Percentiles rank a stretch among this genome's conserved stretches.
Evolutionary conservation across 92 coral and sea anemone species (phyloP).

Genomic region (Ricordea florida): DNA sequence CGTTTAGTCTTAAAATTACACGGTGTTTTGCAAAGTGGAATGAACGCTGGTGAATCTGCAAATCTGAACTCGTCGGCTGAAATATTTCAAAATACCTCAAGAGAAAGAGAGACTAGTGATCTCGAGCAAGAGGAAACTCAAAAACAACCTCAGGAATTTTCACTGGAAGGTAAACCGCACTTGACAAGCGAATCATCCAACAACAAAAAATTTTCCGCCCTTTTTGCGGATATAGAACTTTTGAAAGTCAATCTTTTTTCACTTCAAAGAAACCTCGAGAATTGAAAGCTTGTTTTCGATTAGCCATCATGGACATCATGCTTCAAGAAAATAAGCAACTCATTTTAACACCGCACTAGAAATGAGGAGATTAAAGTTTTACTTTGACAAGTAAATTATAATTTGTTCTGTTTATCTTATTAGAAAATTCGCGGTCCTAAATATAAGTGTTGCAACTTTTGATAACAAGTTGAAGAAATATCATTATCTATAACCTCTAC

Average conservation of each 20-base stretch:
- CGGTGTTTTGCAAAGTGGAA: neutral
- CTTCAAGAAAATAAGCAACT: no score
- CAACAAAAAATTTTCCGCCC: neutral
- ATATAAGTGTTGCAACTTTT: no score
- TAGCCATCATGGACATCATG: no score
- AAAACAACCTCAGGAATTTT: neutral
- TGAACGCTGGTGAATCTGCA: neutral
- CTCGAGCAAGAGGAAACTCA: neutral
- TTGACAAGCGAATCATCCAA: neutral
- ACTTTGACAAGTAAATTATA: no score
- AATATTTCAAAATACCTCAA: neutral
- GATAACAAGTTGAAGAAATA: no score
- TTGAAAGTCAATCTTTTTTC: conserved; percentile 33
- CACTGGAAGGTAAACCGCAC: neutral
- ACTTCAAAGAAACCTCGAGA: conserved; percentile 22
- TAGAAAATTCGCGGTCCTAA: no score
- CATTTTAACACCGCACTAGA: no score
- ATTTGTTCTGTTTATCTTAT: no score
- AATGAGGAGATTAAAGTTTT: no score
- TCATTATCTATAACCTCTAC: no score
- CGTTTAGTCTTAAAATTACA: conserved; percentile 6
- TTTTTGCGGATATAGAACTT: conserved; percentile 21
- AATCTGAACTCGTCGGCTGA: neutral
- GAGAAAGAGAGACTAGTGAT: neutral
- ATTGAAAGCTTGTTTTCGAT: neutral